A percentile compares a stretch with the other conserved stretches of the same genome.
Conservation (phyloP, 2,888 invertebrate genomes). For the Drosophila lutescens region DNA sequence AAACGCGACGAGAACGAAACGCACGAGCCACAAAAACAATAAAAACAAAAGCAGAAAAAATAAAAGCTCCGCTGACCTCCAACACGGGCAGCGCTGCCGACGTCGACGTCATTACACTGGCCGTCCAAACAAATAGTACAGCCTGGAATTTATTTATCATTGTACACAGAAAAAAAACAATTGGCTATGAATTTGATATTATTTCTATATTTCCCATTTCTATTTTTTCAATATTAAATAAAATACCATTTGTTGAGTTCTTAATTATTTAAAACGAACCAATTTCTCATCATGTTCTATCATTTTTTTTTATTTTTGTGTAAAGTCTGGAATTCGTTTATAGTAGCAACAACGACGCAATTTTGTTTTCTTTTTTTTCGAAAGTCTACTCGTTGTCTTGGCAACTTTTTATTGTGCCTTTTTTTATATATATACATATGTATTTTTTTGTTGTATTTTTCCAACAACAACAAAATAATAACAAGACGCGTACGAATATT, state of each 20-base stretch:
- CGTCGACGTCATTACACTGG: conserved; percentile 32
- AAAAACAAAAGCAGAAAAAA: conserved; percentile 28
- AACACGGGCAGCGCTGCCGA: conserved; percentile 14
- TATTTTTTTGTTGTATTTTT: conserved; percentile 7
- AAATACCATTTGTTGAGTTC: too few species aligned
- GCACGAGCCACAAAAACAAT: conserved; percentile 52
- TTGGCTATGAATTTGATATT: too few species aligned
- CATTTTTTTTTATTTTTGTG: background rate
- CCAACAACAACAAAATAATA: conserved; percentile 35
- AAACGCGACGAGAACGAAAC: conserved; percentile 29
- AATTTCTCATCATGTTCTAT: too few species aligned
- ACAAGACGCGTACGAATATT: conserved; percentile 25
- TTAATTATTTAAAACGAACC: background rate
- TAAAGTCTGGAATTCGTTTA: conserved; percentile 34
- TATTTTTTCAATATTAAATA: too few species aligned
- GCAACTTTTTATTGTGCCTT: conserved; percentile 59
- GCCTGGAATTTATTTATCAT: conserved; percentile 31
- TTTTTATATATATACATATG: background rate
- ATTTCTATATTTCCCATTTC: too few species aligned
- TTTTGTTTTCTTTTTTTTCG: conserved; percentile 55
- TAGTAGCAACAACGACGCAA: conserved; percentile 64
- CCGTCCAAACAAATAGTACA: conserved; percentile 32
- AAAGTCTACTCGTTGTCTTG: conserved; percentile 75
- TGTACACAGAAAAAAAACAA: conserved; percentile 2
- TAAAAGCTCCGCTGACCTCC: conserved; percentile 40